Conservation (phyloP, 23 tunicate species). For the Oikopleura vanhoeffeni region DNA sequence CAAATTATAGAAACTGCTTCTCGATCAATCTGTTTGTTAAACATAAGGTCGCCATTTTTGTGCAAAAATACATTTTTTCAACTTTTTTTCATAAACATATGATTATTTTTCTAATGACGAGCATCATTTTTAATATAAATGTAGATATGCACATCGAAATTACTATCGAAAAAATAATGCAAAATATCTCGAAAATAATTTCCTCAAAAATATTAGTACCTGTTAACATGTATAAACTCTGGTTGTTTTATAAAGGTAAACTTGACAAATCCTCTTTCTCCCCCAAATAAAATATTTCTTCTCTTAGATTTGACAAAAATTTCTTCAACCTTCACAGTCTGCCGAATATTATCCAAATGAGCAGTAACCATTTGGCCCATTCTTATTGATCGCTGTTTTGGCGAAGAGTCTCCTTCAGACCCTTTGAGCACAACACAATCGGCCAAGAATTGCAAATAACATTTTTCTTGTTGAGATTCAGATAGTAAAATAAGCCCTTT, state of each 20-base stretch:
- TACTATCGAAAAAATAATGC: too few relatives aligned
- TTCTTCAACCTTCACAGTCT: not conserved
- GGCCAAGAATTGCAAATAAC: not conserved
- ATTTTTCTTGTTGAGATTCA: not conserved
- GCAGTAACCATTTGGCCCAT: conserved; percentile 3
- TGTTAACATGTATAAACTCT: not conserved
- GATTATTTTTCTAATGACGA: too few relatives aligned
- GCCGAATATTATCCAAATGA: not conserved
- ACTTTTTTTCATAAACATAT: too few relatives aligned
- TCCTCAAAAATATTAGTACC: not conserved
- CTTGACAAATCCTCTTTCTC: not conserved
- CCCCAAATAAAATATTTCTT: not conserved
- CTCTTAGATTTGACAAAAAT: not conserved
- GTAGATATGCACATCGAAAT: too few relatives aligned
- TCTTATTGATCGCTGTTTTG: not conserved
- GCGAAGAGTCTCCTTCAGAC: not conserved
- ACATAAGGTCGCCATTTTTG: too few relatives aligned
- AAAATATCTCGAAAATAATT: not conserved
- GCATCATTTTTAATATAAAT: too few relatives aligned
- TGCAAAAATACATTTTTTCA: too few relatives aligned
- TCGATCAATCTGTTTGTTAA: too few relatives aligned
- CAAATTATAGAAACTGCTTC: not conserved
- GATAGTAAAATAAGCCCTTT: not conserved
- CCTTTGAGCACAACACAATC: not conserved
- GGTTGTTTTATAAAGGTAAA: not conserved